Conservation (phyloP, 2,113 vertebrate species). For the Benitochromis conjunctus region DNA sequence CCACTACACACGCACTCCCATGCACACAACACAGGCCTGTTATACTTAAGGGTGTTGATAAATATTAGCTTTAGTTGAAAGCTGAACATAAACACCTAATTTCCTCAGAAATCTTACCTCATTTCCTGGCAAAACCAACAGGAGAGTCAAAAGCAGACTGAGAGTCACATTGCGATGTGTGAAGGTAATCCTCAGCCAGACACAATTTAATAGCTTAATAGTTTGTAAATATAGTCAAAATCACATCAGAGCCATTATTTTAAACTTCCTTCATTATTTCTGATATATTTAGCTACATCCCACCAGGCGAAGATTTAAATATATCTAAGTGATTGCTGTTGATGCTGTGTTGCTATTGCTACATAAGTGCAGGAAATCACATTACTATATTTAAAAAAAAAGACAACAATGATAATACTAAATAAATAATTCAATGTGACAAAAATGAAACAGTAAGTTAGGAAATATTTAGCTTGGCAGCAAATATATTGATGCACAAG, state of each 20-base stretch:
- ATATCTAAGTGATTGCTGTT: neutral
- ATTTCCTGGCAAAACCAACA: conserved; percentile 31
- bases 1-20: neutral
- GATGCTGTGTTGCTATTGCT: neutral
- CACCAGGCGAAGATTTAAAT: neutral
- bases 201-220: neutral
- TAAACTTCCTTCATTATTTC: neutral
- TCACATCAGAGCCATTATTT: neutral
- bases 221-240: neutral
- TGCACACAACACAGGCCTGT: neutral
- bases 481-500: neutral
- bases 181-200: neutral
- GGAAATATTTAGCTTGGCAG: neutral
- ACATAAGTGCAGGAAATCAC: neutral
- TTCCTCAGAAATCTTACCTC: conserved; percentile 34
- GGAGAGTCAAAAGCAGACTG: neutral
- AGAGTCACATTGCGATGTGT: neutral
- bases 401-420: neutral
- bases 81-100: conserved; percentile 41
- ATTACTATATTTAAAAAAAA: neutral
- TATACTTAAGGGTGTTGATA: conserved; percentile 1
- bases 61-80: conserved; percentile 50
- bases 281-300: neutral
- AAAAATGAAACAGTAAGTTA: neutral
- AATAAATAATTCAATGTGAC: neutral